These are phyloP conservation scores for Hyposmocoma kahamanoa DNA, from an alignment of 1,140 invertebrate genomes.

Conservation along the genomic window DNA sequence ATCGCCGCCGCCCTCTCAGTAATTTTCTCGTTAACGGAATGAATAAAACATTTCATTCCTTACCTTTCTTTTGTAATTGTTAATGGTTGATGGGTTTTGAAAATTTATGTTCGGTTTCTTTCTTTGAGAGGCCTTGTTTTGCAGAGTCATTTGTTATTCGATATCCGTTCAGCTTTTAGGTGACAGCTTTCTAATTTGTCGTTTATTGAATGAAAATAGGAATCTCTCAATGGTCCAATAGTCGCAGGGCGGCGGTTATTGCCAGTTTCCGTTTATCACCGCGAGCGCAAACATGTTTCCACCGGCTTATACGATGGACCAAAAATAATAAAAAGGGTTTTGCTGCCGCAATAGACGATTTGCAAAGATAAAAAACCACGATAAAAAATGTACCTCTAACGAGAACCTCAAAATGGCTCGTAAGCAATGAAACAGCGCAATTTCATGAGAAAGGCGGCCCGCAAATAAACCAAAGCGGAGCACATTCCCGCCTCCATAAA, in stretches of 20 bases:
- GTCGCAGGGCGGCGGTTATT: neutral
- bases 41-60: conserved; percentile 73
- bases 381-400: conserved; percentile 57
- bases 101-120: conserved; percentile 60
- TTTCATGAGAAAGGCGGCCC: conserved; percentile 60
- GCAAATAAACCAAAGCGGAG: conserved; percentile 63
- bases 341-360: conserved; percentile 33
- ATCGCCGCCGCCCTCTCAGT: conserved; percentile 56
- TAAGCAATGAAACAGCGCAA: conserved; percentile 66
- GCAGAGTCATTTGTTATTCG: conserved; percentile 37
- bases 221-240: neutral
- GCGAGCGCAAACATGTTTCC: conserved; percentile 4
- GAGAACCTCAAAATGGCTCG: conserved; percentile 57
- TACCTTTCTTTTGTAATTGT: conserved; percentile 71
- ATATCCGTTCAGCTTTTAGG: conserved; percentile 27
- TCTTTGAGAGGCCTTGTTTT: conserved; percentile 31
- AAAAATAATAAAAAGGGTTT: conserved; percentile 35
- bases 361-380: conserved; percentile 43
- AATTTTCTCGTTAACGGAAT: conserved; percentile 71
- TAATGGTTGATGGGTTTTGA: conserved; percentile 69
- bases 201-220: conserved; percentile 6
- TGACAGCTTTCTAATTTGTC: conserved; percentile 17
- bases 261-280: conserved; percentile 9
- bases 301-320: conserved; percentile 4
- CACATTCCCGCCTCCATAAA: conserved; percentile 64